A percentile compares a stretch with the other conserved stretches of the same genome.
phyloP scores from a whole-genome alignment of 2,797 vertebrate genomes.

The Syngnathus rostellatus region DNA sequence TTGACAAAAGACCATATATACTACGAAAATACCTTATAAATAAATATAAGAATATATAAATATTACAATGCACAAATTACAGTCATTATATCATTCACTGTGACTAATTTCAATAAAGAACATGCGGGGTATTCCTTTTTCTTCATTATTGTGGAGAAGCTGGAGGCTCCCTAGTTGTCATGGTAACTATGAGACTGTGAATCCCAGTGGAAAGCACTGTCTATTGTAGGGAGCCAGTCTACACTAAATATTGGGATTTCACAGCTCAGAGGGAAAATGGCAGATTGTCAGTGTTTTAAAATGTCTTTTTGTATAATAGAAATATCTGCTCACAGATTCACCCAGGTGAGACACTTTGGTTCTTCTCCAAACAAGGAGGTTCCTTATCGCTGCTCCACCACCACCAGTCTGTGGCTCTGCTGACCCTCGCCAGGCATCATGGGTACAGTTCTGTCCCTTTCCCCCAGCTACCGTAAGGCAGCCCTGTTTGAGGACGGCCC shows the following conservation, averaged over 20 bases:
- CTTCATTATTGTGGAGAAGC: background rate
- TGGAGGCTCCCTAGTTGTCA: slow-evolving; percentile 4
- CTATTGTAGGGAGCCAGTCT: background rate
- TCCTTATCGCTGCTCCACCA: background rate
- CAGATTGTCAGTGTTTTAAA: background rate
- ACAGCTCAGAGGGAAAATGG: background rate
- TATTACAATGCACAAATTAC: background rate
- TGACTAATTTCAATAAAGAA: background rate
- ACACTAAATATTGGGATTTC: background rate
- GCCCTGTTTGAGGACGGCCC: slow-evolving; percentile 84
- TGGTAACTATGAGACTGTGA: background rate
- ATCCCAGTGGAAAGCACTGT: background rate
- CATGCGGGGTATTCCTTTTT: background rate
- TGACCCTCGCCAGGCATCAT: slow-evolving; percentile 53
- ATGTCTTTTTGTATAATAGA: background rate
- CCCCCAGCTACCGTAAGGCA: slow-evolving; percentile 88
- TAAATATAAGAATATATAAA: too few relatives aligned
- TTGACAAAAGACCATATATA: too few relatives aligned
- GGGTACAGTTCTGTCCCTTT: slow-evolving; percentile 88
- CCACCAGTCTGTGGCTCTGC: background rate
- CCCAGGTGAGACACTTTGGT: slow-evolving; percentile 19
- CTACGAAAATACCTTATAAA: too few relatives aligned
- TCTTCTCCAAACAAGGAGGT: slow-evolving; percentile 21
- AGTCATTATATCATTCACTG: too few relatives aligned
- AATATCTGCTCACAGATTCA: slow-evolving; percentile 35